phyloP scores from a whole-genome alignment of 2,113 vertebrate genomes.

The Anhinga anhinga region DNA sequence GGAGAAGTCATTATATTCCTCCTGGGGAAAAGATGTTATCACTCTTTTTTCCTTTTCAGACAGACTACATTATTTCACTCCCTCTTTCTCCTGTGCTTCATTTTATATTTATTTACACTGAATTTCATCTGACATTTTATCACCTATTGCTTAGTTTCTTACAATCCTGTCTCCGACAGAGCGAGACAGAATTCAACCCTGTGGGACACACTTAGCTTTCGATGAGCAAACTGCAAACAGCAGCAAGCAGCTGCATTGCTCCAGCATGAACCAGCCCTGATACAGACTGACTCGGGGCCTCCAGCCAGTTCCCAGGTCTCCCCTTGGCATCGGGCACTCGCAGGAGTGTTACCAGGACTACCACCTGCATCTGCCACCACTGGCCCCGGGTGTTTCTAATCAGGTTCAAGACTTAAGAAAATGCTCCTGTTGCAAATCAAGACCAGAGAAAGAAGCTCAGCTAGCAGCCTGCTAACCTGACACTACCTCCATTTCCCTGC shows the following conservation, averaged over 20 bases:
- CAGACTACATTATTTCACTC: background rate
- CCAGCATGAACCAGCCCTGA: background rate
- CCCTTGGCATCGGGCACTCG: accelerated
- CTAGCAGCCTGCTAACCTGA: background rate
- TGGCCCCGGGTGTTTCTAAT: accelerated
- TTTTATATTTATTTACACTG: background rate
- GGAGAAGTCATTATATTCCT: background rate
- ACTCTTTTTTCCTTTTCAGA: background rate
- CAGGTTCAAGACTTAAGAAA: background rate
- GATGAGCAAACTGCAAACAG: background rate
- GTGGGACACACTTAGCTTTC: background rate
- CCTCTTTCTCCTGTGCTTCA: background rate
- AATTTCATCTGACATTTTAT: background rate
- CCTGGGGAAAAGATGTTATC: background rate
- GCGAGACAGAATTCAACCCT: background rate
- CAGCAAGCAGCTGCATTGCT: background rate
- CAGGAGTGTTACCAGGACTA: no score
- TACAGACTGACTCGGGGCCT: background rate
- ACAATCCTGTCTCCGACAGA: background rate
- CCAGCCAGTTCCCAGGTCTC: background rate
- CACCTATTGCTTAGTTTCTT: background rate
- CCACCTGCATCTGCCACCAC: accelerated
- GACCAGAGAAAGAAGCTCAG: background rate
- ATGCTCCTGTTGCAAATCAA: background rate
- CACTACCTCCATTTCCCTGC: accelerated